These are phyloP conservation scores for Drosophila nigrodunni DNA, from an alignment of 1,140 invertebrate genomes.

Conservation along the genomic window DNA sequence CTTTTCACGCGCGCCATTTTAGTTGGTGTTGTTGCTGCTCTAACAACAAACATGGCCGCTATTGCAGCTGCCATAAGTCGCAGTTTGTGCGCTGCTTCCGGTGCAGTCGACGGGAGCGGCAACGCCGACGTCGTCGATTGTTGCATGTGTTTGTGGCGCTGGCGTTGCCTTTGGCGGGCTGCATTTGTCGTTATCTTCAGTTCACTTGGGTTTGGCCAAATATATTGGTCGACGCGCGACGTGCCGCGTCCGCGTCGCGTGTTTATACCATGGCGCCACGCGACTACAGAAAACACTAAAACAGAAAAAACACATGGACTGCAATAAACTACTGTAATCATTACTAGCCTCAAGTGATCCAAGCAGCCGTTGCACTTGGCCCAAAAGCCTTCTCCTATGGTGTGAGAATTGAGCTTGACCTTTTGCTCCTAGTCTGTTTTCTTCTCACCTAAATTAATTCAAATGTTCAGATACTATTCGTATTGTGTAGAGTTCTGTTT, in stretches of 20 bases:
- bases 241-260: conserved; percentile 58
- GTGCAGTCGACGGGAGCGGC: conserved; percentile 28
- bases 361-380: neutral
- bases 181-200: conserved; percentile 78
- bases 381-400: neutral
- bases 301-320: neutral
- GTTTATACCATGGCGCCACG: conserved; percentile 56
- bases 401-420: too few relatives aligned
- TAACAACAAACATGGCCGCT: conserved; percentile 73
- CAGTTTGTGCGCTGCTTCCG: conserved; percentile 54
- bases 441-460: neutral
- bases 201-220: conserved; percentile 76
- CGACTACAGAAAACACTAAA: conserved; percentile 5
- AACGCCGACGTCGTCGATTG: conserved; percentile 51
- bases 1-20: conserved; percentile 78
- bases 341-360: conserved; percentile 3
- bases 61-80: conserved; percentile 66
- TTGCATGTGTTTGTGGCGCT: conserved; percentile 69
- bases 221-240: conserved; percentile 74
- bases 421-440: too few relatives aligned
- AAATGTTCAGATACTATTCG: neutral
- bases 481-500: neutral
- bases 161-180: conserved; percentile 71
- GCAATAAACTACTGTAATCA: conserved; percentile 11
- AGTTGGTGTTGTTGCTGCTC: conserved; percentile 49